These are phyloP conservation scores for Cryptocheilus praepositus DNA, from an alignment of 2,888 invertebrate genomes.

Conservation along the genomic window DNA sequence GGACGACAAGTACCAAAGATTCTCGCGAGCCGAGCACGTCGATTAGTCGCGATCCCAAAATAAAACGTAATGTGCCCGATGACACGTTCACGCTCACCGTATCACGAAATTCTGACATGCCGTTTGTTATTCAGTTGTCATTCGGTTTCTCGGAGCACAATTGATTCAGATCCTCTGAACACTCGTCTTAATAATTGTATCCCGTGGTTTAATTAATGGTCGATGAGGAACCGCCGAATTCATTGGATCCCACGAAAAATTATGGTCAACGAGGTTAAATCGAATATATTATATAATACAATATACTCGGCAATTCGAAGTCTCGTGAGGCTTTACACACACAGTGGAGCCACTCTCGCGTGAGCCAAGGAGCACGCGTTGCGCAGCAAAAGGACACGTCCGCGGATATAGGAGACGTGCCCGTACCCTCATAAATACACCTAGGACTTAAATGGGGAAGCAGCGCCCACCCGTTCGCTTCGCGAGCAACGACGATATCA, in stretches of 20 bases:
- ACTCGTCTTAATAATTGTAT: constrained; percentile 47
- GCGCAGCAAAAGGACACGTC: constrained; percentile 14
- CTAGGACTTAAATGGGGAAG: constrained; percentile 30
- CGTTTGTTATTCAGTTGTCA: constrained; percentile 23
- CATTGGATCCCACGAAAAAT: constrained; percentile 51
- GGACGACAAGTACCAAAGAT: constrained; percentile 21
- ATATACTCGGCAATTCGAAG: too few relatives aligned
- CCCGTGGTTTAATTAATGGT: constrained; percentile 47
- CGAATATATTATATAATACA: constrained; percentile 18
- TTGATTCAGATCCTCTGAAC: constrained; percentile 48
- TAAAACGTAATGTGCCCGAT: constrained; percentile 15
- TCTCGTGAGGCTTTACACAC: too few relatives aligned
- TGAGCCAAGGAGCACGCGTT: constrained; percentile 4
- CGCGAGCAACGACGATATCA: constrained; percentile 25
- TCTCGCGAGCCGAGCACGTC: constrained; percentile 31
- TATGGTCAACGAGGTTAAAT: constrained; percentile 52
- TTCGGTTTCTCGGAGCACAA: constrained; percentile 29
- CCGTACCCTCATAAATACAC: constrained; percentile 27
- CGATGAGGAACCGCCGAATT: constrained; percentile 51
- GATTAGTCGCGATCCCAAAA: constrained; percentile 21
- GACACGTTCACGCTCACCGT: too few relatives aligned
- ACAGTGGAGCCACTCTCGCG: not conserved
- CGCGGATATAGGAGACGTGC: constrained; percentile 8
- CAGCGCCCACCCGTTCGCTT: constrained; percentile 32
- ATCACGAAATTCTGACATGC: constrained; percentile 7